Evolutionary conservation across 2,888 invertebrate species (phyloP).

Genomic region (Helleia helle): DNA sequence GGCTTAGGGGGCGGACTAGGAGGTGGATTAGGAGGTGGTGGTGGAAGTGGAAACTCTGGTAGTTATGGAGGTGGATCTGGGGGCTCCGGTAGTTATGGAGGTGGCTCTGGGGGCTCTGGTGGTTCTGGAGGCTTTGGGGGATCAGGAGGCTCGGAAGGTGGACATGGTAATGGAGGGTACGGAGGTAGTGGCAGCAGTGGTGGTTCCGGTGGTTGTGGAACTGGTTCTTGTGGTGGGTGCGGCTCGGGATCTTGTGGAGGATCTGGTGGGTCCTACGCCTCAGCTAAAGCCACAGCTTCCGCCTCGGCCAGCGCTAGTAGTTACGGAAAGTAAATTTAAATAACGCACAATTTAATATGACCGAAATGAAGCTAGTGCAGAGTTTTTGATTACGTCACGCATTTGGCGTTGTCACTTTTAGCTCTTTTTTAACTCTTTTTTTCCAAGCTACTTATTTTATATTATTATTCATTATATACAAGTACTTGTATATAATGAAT

Average conservation of each 20-base stretch:
- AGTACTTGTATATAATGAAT: too few relatives aligned
- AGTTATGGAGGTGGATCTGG: slow-evolving; percentile 14
- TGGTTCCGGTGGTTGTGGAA: slow-evolving; percentile 19
- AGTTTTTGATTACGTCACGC: too few relatives aligned
- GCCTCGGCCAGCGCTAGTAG: slow-evolving; percentile 40
- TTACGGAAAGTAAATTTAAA: slow-evolving; percentile 33
- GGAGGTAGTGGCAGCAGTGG: slow-evolving; percentile 23
- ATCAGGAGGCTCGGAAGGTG: slow-evolving; percentile 16
- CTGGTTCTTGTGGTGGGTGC: slow-evolving; percentile 30
- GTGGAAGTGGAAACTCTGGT: slow-evolving; percentile 15
- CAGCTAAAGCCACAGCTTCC: slow-evolving; percentile 44
- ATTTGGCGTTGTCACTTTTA: too few relatives aligned
- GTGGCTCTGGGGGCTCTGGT: slow-evolving; percentile 15
- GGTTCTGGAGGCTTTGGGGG: slow-evolving; percentile 16
- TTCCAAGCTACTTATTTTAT: too few relatives aligned
- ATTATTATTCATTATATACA: too few relatives aligned
- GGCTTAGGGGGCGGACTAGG: slow-evolving; percentile 24
- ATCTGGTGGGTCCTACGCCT: slow-evolving; percentile 33
- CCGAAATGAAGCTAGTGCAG: too few relatives aligned
- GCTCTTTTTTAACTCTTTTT: too few relatives aligned
- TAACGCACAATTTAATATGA: too few relatives aligned
- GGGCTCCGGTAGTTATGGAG: slow-evolving; percentile 15
- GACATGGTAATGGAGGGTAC: slow-evolving; percentile 15
- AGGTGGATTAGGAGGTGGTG: slow-evolving; percentile 25
- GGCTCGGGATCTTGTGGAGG: slow-evolving; percentile 31